Conservation (phyloP, 2,113 vertebrate species). For the Oryctolagus cuniculus region mOryCun1.1 NC_091435.1:153471001-153471500, state of each 20-base stretch:
- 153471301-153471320: background rate
- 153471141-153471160: background rate
- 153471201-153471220: background rate
- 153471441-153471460: background rate
- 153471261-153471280: background rate
- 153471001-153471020: background rate
- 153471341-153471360: background rate
- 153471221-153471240: background rate
- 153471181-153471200: background rate
- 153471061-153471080: background rate
- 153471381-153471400: background rate
- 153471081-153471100: background rate
- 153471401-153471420: background rate
- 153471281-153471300: background rate
- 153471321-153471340: background rate
- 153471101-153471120: background rate
- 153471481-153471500: background rate
- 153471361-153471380: background rate
- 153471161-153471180: background rate
- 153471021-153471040: background rate
- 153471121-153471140: background rate
- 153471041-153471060: background rate
- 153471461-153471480: background rate
- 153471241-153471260: background rate
- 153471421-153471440: background rate